Evolutionary conservation across 2,113 vertebrate genomes (phyloP).

Genomic region (Lycaon pictus): DNA sequence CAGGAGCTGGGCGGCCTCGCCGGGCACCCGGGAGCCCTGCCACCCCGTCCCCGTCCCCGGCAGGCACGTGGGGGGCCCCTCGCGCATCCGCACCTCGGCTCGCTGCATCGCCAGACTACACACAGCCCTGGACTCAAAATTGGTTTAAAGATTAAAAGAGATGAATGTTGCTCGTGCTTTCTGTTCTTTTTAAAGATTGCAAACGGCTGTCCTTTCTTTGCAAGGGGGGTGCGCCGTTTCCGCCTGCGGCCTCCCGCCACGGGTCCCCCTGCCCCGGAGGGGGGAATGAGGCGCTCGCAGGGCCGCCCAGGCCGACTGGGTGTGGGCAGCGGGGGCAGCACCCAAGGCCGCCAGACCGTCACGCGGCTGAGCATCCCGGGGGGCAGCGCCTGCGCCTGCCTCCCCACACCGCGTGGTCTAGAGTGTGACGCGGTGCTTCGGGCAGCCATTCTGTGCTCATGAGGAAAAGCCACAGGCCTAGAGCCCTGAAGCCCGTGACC

Average conservation of each 20-base stretch:
- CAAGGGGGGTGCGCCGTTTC: neutral
- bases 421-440: neutral
- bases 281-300: fast-evolving
- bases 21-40: fast-evolving
- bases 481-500: neutral
- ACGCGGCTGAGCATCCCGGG: fast-evolving
- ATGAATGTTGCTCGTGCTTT: neutral
- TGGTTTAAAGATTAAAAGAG: constrained; percentile 55
- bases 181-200: neutral
- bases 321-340: fast-evolving
- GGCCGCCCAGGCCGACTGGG: fast-evolving
- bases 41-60: fast-evolving
- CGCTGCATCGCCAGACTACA: fast-evolving
- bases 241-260: fast-evolving
- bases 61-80: fast-evolving
- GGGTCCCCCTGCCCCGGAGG: neutral
- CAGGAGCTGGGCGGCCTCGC: neutral
- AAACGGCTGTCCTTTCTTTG: neutral
- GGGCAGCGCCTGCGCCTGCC: neutral
- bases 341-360: neutral
- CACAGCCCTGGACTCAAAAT: neutral
- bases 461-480: neutral
- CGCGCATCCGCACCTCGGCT: neutral
- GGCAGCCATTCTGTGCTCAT: neutral
- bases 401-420: too few relatives aligned